phyloP scores from a whole-genome alignment of 2,113 vertebrate genomes.

The Macquaria australasica region DNA sequence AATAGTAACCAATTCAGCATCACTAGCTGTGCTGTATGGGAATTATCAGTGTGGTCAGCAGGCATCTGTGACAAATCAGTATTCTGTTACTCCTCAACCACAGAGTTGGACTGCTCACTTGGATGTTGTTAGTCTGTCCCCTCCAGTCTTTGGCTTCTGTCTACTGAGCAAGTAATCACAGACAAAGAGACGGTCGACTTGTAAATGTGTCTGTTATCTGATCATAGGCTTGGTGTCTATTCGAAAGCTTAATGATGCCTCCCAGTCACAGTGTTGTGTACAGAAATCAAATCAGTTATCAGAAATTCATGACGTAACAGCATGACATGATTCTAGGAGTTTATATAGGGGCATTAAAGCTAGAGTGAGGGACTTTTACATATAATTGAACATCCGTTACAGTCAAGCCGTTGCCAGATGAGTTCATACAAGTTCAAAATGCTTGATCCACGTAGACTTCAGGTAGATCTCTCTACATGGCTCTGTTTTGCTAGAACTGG shows the following conservation, averaged over 20 bases:
- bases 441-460: too few relatives aligned
- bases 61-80: background rate
- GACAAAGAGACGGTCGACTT: background rate
- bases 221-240: slow-evolving; percentile 21
- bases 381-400: too few relatives aligned
- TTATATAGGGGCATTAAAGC: background rate
- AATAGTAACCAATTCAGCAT: background rate
- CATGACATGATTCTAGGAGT: background rate
- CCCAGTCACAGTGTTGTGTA: background rate
- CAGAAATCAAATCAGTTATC: slow-evolving; percentile 28
- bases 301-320: slow-evolving; percentile 13
- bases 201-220: slow-evolving; percentile 21
- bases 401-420: too few relatives aligned
- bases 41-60: background rate
- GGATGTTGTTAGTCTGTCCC: background rate
- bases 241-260: slow-evolving; percentile 34
- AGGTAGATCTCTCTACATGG: too few relatives aligned
- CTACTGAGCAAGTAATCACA: slow-evolving; percentile 24
- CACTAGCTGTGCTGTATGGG: background rate
- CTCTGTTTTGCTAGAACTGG: too few relatives aligned
- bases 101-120: slow-evolving; percentile 10
- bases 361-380: too few relatives aligned
- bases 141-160: slow-evolving; percentile 17
- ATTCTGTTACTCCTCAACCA: background rate
- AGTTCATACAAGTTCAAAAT: too few relatives aligned